Evolutionary conservation across 2,888 invertebrate genomes (phyloP).

Genomic region (Drosophila mettleri): DNA sequence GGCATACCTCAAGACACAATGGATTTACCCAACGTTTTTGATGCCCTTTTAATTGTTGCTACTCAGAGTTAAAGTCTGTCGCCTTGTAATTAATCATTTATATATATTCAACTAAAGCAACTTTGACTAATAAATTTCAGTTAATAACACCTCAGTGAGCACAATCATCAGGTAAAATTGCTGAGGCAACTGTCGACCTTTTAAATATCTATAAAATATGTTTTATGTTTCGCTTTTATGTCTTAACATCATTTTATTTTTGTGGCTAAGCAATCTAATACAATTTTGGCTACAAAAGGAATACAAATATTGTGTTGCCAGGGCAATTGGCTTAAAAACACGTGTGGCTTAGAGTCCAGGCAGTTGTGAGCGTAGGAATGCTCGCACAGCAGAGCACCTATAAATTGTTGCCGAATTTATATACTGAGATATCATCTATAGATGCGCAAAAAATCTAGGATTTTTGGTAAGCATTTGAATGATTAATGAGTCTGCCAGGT

Average conservation of each 20-base stretch:
- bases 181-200: conserved; percentile 15
- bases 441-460: no score
- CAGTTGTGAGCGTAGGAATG: not conserved
- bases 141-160: conserved; percentile 18
- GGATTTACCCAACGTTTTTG: conserved; percentile 1
- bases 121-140: conserved; percentile 3
- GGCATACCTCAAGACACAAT: conserved; percentile 6
- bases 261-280: conserved; percentile 4
- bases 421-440: not conserved
- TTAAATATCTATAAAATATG: conserved; percentile 11
- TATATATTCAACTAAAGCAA: conserved; percentile 10
- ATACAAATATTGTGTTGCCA: conserved; percentile 5
- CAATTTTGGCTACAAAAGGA: conserved; percentile 3
- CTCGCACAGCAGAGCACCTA: not conserved
- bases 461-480: not conserved
- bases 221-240: not conserved
- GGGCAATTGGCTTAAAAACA: conserved; percentile 1
- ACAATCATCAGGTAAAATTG: conserved; percentile 23
- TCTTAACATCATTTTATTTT: not conserved
- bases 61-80: not conserved
- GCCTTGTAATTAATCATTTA: conserved; percentile 26
- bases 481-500: not conserved
- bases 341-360: not conserved
- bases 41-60: conserved; percentile 64
- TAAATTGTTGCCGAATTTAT: not conserved